Evolutionary conservation across 2,113 vertebrate species (phyloP), one percentile per base, ranked within the genome.

Genomic region (Hyaena hyaena): DNA sequence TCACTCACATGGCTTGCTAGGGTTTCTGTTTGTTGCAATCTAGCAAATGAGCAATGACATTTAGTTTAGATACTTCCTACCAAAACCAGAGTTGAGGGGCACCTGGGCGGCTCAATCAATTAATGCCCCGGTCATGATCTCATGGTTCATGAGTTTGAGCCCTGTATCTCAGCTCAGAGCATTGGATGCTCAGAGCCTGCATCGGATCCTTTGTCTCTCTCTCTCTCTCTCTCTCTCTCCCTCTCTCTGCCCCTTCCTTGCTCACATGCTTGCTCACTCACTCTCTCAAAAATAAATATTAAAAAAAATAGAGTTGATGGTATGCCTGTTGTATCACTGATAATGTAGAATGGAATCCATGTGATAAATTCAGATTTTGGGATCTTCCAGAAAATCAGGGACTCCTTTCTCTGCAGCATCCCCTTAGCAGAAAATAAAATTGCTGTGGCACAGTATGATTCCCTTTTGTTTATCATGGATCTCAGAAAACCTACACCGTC

Each of bases 371-470:
- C 33, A 73, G 48, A 74, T 21, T 58, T 39, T 39, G 28, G 73
- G 45, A 10, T 39, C 58, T 95, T 95, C 93, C 24, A 71, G 80
- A 50, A 90, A 90, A 79, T 55, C 33, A 33, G 71, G n/a, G 74
- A 65, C 48, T 81, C 85, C 94, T 90, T 45, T 92, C 80, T 94
- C 69, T 81, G 24, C 50, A 69, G 93, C 58, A 43, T 94, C n/a
- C 43, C 71, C 55, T 73, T 68, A 69, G 61, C 69, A 97, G 71
- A 96, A 94, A 88, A 76, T 83, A 74, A 74, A 86, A 74, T 10
- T 73, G 55, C 19, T 66, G 7, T 69, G 43, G 58, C 55, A 50
- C 39, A 53, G 77, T 9, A 0, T 73, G 55, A 43, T 87, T 76
- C 58, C 43, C 50, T 81, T 79, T 76, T 84, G 90, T 94, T 76